A percentile compares a stretch with the other conserved stretches of the same genome.
Conservation (phyloP, 2,888 invertebrate genomes). For the Clistopyga incitator region DNA sequence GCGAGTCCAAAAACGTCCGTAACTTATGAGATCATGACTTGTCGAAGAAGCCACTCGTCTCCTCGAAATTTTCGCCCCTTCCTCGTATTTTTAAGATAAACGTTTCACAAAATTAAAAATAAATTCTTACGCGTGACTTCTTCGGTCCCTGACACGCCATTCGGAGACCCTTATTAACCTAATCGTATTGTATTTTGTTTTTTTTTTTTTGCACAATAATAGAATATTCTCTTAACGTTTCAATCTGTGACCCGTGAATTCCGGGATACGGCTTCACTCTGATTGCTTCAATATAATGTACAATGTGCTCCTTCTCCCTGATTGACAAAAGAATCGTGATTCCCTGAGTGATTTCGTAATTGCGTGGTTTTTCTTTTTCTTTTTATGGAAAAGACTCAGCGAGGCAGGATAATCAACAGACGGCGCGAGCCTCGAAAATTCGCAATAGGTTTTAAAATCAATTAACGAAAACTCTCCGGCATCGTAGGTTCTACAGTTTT, state of each 20-base stretch:
- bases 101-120: conserved; percentile 6
- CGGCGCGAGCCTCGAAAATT: conserved; percentile 29
- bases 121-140: conserved; percentile 37
- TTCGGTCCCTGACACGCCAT: conserved; percentile 40
- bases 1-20: conserved; percentile 69
- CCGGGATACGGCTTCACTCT: conserved; percentile 37
- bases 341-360: conserved; percentile 41
- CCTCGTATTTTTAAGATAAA: conserved; percentile 4
- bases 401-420: conserved; percentile 33
- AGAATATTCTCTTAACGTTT: conserved; percentile 42
- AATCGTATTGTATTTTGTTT: conserved; percentile 47
- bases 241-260: conserved; percentile 54
- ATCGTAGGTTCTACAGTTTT: conserved; percentile 53
- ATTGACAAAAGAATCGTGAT: conserved; percentile 23
- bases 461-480: conserved; percentile 20
- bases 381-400: conserved; percentile 19
- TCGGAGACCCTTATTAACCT: conserved; percentile 49
- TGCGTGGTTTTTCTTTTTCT: too few species aligned
- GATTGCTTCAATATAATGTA: conserved; percentile 59
- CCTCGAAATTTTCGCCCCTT: neutral
- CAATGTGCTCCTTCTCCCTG: conserved; percentile 40
- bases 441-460: neutral
- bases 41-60: conserved; percentile 68
- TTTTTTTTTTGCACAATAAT: conserved; percentile 43
- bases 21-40: conserved; percentile 75